phyloP scores from a whole-genome alignment of 2,113 vertebrate species.

The Channa argus region DNA sequence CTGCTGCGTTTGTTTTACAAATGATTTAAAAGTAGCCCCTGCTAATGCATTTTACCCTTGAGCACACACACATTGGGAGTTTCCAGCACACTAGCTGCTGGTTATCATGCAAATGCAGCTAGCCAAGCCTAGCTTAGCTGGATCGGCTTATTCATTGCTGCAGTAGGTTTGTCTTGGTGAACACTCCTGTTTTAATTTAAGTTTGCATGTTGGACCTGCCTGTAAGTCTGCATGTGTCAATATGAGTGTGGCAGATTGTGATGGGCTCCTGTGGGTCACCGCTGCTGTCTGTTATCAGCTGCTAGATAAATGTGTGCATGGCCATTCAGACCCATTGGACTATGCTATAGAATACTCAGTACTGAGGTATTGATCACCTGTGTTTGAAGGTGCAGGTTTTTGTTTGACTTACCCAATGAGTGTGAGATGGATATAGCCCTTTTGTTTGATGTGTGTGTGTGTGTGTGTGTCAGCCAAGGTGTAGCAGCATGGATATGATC shows the following conservation, averaged over 20 bases:
- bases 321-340: not conserved
- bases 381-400: conserved; percentile 32
- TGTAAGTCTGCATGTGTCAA: conserved; percentile 50
- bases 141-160: conserved; percentile 42
- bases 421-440: conserved; percentile 23
- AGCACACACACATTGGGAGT: conserved; percentile 40
- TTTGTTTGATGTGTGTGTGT: conserved; percentile 37
- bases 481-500: conserved; percentile 38
- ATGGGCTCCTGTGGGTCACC: conserved; percentile 27
- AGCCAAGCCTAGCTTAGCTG: conserved; percentile 42
- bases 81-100: conserved; percentile 42
- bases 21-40: conserved; percentile 56
- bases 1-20: conserved; percentile 54
- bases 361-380: conserved; percentile 25
- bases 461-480: conserved; percentile 43
- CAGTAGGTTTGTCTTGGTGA: conserved; percentile 65
- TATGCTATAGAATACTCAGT: not conserved
- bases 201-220: conserved; percentile 63
- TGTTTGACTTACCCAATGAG: conserved; percentile 39
- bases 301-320: not conserved
- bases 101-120: conserved; percentile 70
- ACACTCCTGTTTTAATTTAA: conserved; percentile 48
- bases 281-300: conserved; percentile 16
- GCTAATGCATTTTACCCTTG: conserved; percentile 54
- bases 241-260: conserved; percentile 50